Conservation (phyloP, 1,140 invertebrate genomes). For the Asbolus verrucosus region DNA sequence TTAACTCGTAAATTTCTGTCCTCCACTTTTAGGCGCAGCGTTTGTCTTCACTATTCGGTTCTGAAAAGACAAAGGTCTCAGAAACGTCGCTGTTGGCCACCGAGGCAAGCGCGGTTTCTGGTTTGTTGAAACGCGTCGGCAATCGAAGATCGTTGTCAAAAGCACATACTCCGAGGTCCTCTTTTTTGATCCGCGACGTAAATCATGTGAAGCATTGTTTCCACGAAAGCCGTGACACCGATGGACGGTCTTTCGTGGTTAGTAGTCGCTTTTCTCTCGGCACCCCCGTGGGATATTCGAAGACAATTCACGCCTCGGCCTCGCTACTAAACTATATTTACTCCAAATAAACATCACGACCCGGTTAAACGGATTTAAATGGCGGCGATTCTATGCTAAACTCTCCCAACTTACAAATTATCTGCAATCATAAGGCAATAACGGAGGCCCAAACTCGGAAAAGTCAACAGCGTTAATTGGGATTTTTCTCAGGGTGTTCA, state of each 20-base stretch:
- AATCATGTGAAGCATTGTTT: slow-evolving; percentile 35
- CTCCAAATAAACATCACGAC: slow-evolving; percentile 37
- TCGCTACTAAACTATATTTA: slow-evolving; percentile 29
- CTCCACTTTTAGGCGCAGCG: too few species aligned
- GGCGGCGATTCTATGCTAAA: slow-evolving; percentile 3
- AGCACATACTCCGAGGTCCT: neutral
- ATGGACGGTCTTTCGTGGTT: slow-evolving; percentile 3
- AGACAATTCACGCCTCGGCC: slow-evolving; percentile 32
- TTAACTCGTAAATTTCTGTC: too few species aligned
- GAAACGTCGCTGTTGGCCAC: too few species aligned
- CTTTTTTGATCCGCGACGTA: neutral
- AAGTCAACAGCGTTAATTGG: too few species aligned
- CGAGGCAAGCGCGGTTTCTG: neutral
- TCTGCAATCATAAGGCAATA: too few species aligned
- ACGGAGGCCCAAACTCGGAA: too few species aligned
- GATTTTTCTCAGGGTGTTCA: slow-evolving; percentile 3
- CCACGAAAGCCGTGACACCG: slow-evolving; percentile 29
- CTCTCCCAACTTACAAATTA: neutral
- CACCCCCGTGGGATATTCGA: slow-evolving; percentile 20
- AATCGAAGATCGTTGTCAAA: slow-evolving; percentile 16
- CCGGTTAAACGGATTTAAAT: slow-evolving; percentile 31
- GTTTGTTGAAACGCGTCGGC: neutral
- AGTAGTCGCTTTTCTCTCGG: neutral
- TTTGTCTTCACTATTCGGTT: too few species aligned
- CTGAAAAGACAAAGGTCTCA: too few species aligned